Evolutionary conservation across 2,888 invertebrate genomes (phyloP).

Genomic region (Epirrita christyi): DNA sequence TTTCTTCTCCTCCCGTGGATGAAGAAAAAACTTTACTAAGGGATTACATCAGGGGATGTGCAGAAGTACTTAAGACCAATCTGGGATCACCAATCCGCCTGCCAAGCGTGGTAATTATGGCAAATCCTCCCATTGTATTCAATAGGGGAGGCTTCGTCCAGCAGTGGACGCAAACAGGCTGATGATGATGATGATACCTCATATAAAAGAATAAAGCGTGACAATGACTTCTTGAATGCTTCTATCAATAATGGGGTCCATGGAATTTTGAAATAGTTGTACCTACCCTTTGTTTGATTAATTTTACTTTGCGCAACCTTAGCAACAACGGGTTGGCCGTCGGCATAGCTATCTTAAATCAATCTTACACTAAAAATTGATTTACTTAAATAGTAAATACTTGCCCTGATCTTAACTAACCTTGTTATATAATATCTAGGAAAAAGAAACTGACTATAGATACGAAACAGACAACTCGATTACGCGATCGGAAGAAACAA

Average conservation of each 20-base stretch:
- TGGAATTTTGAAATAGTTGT: constrained; percentile 13
- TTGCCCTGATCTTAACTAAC: neutral
- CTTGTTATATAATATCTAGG: constrained; percentile 38
- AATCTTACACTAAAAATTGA: too few species aligned
- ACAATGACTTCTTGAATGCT: constrained; percentile 28
- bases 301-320: neutral
- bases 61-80: too few species aligned
- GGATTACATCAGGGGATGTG: too few species aligned
- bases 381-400: neutral
- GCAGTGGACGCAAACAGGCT: too few species aligned
- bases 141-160: too few species aligned
- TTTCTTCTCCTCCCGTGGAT: too few species aligned
- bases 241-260: constrained; percentile 1
- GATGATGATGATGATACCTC: constrained; percentile 52
- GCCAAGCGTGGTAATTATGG: too few species aligned
- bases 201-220: constrained; percentile 41
- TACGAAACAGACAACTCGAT: constrained; percentile 67
- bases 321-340: too few species aligned
- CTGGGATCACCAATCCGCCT: too few species aligned
- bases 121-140: too few species aligned
- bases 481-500: constrained; percentile 71
- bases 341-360: too few species aligned
- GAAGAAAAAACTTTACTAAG: too few species aligned
- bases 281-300: neutral
- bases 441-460: constrained; percentile 49